Base-by-base conservation (phyloP, 2,888 invertebrate species). In the Drosophila lacicola region DNA sequence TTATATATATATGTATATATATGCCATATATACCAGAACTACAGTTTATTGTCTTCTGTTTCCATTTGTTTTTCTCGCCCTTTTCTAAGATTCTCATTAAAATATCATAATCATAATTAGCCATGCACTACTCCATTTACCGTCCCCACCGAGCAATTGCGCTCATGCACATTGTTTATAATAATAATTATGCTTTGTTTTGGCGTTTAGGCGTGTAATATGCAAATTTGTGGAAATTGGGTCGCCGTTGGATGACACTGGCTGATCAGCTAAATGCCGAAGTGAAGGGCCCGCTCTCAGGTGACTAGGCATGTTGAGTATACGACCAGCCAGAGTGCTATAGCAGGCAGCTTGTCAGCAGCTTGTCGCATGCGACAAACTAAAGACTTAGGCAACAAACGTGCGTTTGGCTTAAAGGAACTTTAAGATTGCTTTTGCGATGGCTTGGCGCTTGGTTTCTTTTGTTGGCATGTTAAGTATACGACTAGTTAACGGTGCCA, bases 61-160 rank as follows among this genome's bases (percentile, higher is more conserved):
- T 64, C 29, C 47, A 39, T 58, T 33, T 21, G 39, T 34, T 14
- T 36, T 21, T 34, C 19, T 21, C 36, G 50, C 50, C 53, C 53
- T 41, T 49, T 56, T 21, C n/a, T 13, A 45, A 68, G 44, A 49
- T 70, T 64, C 67, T 65, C 60, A 75, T 71, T 80, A 74, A 79
- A 67, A 65, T 29, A 41, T 63, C 34, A 21, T 42, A 50, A 72
- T 70, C 67, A 72, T 86, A 83, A 90, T 82, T 83, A 78, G 96
- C 33, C 39, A 19, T 61, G 61, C 58, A 51, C 25, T 25, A 13
- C 29, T 21, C 36, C 19, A 33, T 45, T 54, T 75, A 21, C 37
- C 17, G 42, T 19, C 33, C 29, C 36, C 25, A 21, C 50, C 71
- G 50, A 61, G 56, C 60, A 67, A 60, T 58, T 73, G 53, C 42